These are phyloP conservation scores for Abrostola tripartita DNA, from an alignment of 2,888 invertebrate species.

Conservation along the genomic window DNA sequence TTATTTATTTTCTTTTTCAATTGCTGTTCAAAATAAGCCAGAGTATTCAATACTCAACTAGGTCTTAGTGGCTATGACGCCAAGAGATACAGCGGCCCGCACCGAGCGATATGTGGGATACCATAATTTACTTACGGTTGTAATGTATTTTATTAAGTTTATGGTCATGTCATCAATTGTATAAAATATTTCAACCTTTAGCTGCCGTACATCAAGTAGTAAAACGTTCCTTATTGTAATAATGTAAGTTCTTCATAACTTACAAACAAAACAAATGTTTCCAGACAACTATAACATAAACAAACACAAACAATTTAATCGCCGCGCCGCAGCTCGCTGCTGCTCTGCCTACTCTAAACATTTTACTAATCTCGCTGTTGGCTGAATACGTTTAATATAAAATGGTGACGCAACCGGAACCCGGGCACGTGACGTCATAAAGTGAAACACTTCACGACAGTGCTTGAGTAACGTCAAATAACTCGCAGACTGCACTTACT, in stretches of 20 bases:
- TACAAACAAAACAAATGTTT: slow-evolving; percentile 10
- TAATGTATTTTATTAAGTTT: too few relatives aligned
- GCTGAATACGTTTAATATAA: slow-evolving; percentile 10
- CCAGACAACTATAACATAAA: not conserved
- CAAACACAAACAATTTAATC: slow-evolving; percentile 5
- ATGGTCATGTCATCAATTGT: too few relatives aligned
- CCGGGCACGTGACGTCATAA: slow-evolving; percentile 22
- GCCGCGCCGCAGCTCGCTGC: not conserved
- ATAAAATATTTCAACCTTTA: not conserved
- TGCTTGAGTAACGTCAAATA: slow-evolving; percentile 7
- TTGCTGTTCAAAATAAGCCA: too few relatives aligned
- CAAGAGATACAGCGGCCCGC: too few relatives aligned
- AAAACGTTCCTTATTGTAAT: slow-evolving; percentile 1
- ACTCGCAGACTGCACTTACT: not conserved
- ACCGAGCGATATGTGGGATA: too few relatives aligned
- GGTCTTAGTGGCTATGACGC: too few relatives aligned
- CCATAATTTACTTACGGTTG: too few relatives aligned
- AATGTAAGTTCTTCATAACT: slow-evolving; percentile 8
- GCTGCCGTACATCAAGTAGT: not conserved
- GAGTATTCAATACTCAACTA: too few relatives aligned
- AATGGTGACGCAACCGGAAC: not conserved
- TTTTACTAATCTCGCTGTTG: slow-evolving; percentile 13
- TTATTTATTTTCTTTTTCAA: too few relatives aligned
- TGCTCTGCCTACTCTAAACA: not conserved
- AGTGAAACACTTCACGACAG: slow-evolving; percentile 11